Evolutionary conservation across 1,140 invertebrate genomes (phyloP).

Genomic region (Heliconius eleuchia): DNA sequence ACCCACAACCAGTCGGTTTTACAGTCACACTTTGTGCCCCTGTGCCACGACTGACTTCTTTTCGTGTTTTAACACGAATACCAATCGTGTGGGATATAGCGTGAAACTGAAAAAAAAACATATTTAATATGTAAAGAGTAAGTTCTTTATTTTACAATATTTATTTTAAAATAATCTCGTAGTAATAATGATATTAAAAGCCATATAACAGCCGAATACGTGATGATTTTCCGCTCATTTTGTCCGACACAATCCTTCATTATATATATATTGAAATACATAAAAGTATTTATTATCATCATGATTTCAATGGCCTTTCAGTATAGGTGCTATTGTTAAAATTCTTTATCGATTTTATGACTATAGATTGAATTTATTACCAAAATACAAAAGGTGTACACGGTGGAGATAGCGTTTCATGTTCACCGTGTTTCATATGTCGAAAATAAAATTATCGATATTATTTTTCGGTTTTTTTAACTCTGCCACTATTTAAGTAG

Average conservation of each 20-base stretch:
- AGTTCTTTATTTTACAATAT: neutral
- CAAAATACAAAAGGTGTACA: neutral
- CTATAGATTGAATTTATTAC: neutral
- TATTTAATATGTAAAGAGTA: too few relatives aligned
- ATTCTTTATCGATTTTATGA: neutral
- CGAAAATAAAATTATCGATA: neutral
- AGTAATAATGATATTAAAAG: neutral
- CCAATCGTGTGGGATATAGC: too few relatives aligned
- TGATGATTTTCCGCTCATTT: neutral
- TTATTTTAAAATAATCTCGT: neutral
- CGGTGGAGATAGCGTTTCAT: neutral
- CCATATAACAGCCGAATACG: neutral
- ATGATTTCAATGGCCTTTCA: neutral
- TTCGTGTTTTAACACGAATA: too few relatives aligned
- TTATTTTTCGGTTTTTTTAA: neutral
- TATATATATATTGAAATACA: neutral
- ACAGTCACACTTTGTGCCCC: too few relatives aligned
- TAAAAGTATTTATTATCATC: neutral
- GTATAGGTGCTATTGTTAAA: neutral
- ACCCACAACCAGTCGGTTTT: too few relatives aligned
- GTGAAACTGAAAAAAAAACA: too few relatives aligned
- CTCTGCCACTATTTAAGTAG: too few relatives aligned
- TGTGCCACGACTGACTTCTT: too few relatives aligned
- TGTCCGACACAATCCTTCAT: neutral
- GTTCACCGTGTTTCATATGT: neutral